Evolutionary conservation across 2,113 vertebrate species (phyloP), one percentile per base, ranked within the genome.

Genomic region (Falcunculus frontatus): DNA sequence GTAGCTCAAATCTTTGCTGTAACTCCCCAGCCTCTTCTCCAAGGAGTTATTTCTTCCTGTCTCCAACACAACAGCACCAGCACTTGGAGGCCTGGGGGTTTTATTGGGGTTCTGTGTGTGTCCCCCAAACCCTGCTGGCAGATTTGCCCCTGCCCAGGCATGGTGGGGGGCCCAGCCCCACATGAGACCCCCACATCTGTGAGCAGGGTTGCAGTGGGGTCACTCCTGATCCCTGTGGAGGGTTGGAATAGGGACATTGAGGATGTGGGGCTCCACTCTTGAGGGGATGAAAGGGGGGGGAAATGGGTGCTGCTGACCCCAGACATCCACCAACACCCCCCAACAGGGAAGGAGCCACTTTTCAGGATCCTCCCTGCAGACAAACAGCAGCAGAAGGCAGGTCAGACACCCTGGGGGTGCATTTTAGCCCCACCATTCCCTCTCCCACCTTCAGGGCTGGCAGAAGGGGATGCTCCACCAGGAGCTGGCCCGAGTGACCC

Each of bases 221-320:
- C 60, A 6, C 3, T 41, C 75, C 42, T 22, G 4, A 11, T 4
- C 77, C 55, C n/a, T 12, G 4, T 0, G 16, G 13, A 82, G 15
- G 25, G 39, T 1, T 25, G 44, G 27, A 19, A 39, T 0, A 3
- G 59, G 33, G 27, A 46, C 4, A 3, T 0, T 0, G 5, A 57
- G 64, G 50, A 20, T 14, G 37, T 4, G 11, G 52, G n/a, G 25
- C 16, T 68, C 49, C 50, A 8, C 41, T 46, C 56, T 21, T 8
- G 25, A 56, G 39, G 46, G 41, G 67, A 5, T 26, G 22, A 37
- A 37, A 60, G 33, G 5, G 7, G n/a, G 21, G 23, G 6, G 7
- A 55, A 50, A 27, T 10, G 35, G 77, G 20, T 25, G 53, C 13
- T 76, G 41, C 41, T 8, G 18, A 13, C 19, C 60, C 72, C 41